Base-by-base conservation (phyloP, 1,140 invertebrate species). In the Drosophila orena region DNA sequence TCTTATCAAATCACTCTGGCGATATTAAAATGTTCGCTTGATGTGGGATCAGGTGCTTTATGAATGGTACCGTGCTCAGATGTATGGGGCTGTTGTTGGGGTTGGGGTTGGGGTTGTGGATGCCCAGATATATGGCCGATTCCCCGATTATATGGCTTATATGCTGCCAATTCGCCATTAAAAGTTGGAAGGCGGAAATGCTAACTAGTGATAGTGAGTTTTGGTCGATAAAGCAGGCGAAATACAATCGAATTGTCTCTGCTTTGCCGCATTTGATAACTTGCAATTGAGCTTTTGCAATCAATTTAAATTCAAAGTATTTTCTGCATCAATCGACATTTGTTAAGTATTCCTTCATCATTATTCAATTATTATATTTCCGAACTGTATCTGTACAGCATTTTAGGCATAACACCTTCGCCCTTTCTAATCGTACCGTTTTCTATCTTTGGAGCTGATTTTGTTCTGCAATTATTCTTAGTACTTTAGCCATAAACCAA, bases 51-150 rank as follows among this genome's bases (percentile, higher is more conserved):
- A 55, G 57, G 7, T 30, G 15, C 59, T 80, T 84, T 74, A 86
- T 85, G 81, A 85, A 85, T 81, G 80, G 61, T 20, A 17, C 15
- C 61, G 52, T 79, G 70, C 58, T 79, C 46, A 69, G 70, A 57
- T 49, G 53, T 70, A 71, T 47, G 70, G 40, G 42, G 30, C 30
- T 11, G 17, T 17, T 17, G 17, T 17, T 17, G 55, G 7, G 20
- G 27, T 8, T 30, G 60, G 35, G 10, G 64, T 17, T 12, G 11
- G 2, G 10, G 43, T 44, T 61, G 11, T 4, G 11, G 43, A 62
- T 62, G 56, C 56, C 37, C 34, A 17, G 20, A 35, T 64, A 64
- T 44, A 34, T 35, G 20, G 12, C n/a, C 20, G 37, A 12, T 40
- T 59, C 24, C 14, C 30, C 15, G 47, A 15, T 37, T 60, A 65